Conservation (phyloP, 1,140 invertebrate genomes). For the Heliothis subflexa region DNA sequence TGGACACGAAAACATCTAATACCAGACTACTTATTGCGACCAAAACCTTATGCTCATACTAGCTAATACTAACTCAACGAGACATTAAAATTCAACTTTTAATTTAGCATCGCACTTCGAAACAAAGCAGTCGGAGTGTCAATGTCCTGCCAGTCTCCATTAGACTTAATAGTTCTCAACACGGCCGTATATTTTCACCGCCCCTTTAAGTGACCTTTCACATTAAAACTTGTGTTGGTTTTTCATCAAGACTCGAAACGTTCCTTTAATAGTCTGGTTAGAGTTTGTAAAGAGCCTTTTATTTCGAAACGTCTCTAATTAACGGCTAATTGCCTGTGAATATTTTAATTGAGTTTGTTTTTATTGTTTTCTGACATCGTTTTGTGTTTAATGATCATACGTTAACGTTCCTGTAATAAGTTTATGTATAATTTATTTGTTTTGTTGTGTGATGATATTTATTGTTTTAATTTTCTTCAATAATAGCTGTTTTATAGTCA, state of each 20-base stretch:
- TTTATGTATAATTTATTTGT: not conserved
- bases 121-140: not conserved
- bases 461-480: not conserved
- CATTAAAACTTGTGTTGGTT: constrained; percentile 21
- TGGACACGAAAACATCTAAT: no score
- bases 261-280: constrained; percentile 21
- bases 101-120: not conserved
- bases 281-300: constrained; percentile 8
- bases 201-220: constrained; percentile 14
- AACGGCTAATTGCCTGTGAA: constrained; percentile 14
- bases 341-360: constrained; percentile 32
- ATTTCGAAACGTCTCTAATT: constrained; percentile 36
- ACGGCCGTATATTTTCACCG: not conserved
- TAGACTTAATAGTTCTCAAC: constrained; percentile 1
- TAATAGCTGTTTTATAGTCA: no score
- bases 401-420: not conserved
- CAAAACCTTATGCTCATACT: no score
- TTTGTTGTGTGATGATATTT: not conserved
- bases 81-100: not conserved
- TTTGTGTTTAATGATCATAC: constrained; percentile 4
- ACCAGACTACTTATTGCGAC: no score
- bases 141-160: not conserved
- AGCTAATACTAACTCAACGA: no score
- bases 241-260: constrained; percentile 34
- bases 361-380: constrained; percentile 21